Evolutionary conservation across 2,888 invertebrate genomes (phyloP).

Genomic region (Dynastes hyllus): DNA sequence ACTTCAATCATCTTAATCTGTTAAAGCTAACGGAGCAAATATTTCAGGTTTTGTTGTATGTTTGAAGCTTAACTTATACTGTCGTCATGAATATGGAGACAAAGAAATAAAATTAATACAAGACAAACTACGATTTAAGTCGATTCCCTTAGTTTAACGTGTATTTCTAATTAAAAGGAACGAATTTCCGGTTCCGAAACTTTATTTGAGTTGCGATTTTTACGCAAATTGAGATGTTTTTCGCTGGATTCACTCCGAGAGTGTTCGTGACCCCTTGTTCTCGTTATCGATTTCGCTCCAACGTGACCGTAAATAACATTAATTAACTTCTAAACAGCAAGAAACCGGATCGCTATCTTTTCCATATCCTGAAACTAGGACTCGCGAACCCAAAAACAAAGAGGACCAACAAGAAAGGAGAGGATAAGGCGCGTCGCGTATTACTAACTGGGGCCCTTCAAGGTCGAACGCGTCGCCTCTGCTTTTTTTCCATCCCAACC

Average conservation of each 20-base stretch:
- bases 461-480: constrained; percentile 2
- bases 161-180: constrained; percentile 2
- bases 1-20: too few relatives aligned
- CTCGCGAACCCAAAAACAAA: constrained; percentile 7
- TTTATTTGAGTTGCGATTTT: constrained; percentile 23
- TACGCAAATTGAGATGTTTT: constrained; percentile 32
- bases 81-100: too few relatives aligned
- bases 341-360: constrained; percentile 43
- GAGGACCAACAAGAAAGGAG: constrained; percentile 1
- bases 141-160: neutral
- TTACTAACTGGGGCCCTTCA: constrained; percentile 34
- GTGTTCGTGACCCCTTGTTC: constrained; percentile 34
- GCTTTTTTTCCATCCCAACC: neutral
- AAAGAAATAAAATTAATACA: neutral
- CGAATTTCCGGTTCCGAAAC: neutral
- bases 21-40: too few relatives aligned
- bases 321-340: constrained; percentile 42
- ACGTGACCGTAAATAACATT: constrained; percentile 40
- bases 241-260: neutral
- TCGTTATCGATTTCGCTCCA: constrained; percentile 20
- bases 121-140: constrained; percentile 16
- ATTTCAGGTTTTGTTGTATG: too few relatives aligned
- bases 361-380: constrained; percentile 25
- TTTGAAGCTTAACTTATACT: too few relatives aligned
- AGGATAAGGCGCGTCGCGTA: neutral